Conservation (phyloP, 2,113 vertebrate species). For the Pan troglodytes region NHGRI_mPanTro3-v2.1_pri NC_072409.2:40766501-40767000, state of each 20-base stretch:
- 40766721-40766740: background rate
- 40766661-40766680: background rate
- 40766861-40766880: no score
- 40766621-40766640: background rate
- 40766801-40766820: no score
- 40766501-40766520: background rate
- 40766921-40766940: no score
- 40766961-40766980: no score
- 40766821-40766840: no score
- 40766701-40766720: background rate
- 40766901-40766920: no score
- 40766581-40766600: background rate
- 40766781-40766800: background rate
- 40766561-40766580: conserved; percentile 14
- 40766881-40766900: no score
- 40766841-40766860: no score
- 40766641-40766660: background rate
- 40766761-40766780: background rate
- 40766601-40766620: background rate
- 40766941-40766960: no score
- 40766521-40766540: background rate
- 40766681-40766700: background rate
- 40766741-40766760: background rate
- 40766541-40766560: background rate
- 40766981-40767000: no score